These are phyloP conservation scores for Enteromius trimaculatus DNA, from an alignment of 2,797 vertebrate species.

Conservation along the genomic window DNA sequence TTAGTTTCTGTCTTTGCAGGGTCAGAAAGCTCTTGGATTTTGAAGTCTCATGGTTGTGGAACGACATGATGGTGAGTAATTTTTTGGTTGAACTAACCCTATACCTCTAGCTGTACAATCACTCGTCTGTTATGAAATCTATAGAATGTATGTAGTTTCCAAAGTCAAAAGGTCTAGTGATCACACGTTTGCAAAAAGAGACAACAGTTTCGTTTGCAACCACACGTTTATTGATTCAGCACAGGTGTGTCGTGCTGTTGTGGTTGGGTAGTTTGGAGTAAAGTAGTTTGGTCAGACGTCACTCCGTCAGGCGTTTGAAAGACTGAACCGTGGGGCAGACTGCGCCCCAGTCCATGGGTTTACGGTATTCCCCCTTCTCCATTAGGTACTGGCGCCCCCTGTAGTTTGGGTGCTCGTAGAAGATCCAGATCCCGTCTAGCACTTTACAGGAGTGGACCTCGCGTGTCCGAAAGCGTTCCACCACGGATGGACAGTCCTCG, in stretches of 20 bases:
- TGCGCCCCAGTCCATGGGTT: constrained; percentile 57
- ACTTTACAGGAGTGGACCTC: constrained; percentile 86
- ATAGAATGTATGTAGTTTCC: neutral
- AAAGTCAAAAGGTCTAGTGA: neutral
- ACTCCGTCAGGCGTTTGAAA: constrained; percentile 51
- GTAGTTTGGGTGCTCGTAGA: constrained; percentile 86
- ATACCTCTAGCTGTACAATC: neutral
- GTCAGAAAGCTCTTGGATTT: too few species aligned
- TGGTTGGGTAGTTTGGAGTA: neutral
- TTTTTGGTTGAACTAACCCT: neutral
- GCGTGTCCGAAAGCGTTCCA: constrained; percentile 73
- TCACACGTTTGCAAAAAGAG: neutral
- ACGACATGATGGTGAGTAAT: neutral
- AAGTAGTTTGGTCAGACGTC: neutral
- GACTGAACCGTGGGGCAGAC: constrained; percentile 58
- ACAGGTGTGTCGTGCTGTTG: constrained; percentile 13
- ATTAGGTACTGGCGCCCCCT: constrained; percentile 83
- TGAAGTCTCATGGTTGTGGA: neutral
- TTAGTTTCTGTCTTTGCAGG: neutral
- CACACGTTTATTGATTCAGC: constrained; percentile 31
- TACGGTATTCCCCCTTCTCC: constrained; percentile 80
- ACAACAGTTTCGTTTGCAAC: constrained; percentile 4
- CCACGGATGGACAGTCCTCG: constrained; percentile 62
- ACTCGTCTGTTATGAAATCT: neutral
- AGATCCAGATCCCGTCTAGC: constrained; percentile 83